A percentile compares a stretch with the other conserved stretches of the same genome.
These are phyloP conservation scores for Uropetala carovei DNA, from an alignment of 2,888 invertebrate species.

Conservation along the genomic window DNA sequence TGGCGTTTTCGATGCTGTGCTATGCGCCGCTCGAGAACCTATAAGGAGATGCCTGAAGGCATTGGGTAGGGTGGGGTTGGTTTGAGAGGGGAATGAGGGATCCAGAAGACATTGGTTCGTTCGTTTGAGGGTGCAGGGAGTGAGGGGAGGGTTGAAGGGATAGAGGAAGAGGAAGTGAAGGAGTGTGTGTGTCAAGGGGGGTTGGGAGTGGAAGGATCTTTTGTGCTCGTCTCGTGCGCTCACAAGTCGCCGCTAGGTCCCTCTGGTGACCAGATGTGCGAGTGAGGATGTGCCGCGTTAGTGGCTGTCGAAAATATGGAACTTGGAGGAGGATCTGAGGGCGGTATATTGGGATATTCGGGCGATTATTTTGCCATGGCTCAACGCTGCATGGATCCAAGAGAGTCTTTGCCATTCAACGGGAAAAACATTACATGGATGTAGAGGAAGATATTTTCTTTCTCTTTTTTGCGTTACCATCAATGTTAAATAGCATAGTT, in stretches of 20 bases:
- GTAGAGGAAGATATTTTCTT: neutral
- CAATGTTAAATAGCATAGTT: neutral
- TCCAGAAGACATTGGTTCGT: neutral
- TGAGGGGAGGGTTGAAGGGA: neutral
- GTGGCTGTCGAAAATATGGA: conserved; percentile 40
- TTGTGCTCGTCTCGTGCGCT: conserved; percentile 10
- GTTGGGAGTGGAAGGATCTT: neutral
- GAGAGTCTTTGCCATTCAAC: neutral
- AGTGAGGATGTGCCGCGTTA: conserved; percentile 30
- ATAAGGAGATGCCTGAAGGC: neutral
- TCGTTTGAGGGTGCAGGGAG: neutral
- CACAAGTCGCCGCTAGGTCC: conserved; percentile 30
- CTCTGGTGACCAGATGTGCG: conserved; percentile 60
- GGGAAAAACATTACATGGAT: neutral
- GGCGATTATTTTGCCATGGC: neutral
- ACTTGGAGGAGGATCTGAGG: neutral
- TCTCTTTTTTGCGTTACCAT: neutral
- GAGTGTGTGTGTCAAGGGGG: neutral
- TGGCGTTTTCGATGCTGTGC: neutral
- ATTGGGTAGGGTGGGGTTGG: too few relatives aligned
- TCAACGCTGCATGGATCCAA: neutral
- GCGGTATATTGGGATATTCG: neutral
- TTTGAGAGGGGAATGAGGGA: neutral
- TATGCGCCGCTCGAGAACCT: neutral
- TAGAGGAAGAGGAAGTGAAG: neutral